phyloP scores from a whole-genome alignment of 2,797 vertebrate species.

The Micropoecilia bifurca region DNA sequence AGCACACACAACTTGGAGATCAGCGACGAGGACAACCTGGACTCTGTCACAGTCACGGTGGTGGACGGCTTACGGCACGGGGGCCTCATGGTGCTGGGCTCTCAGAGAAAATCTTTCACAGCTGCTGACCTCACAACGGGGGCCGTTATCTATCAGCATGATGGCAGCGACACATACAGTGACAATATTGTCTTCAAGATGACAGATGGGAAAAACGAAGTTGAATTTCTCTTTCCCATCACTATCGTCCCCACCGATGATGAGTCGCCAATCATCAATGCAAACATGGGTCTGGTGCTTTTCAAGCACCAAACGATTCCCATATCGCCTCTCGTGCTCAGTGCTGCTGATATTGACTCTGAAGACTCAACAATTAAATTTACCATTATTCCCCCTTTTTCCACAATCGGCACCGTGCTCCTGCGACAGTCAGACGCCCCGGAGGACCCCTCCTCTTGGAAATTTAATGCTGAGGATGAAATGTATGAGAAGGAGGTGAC shows the following conservation, averaged over 20 bases:
- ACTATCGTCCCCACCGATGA: constrained; percentile 94
- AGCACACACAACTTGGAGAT: constrained; percentile 87
- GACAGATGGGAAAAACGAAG: constrained; percentile 89
- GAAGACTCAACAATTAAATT: constrained; percentile 91
- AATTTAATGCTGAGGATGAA: constrained; percentile 78
- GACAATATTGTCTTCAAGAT: constrained; percentile 94
- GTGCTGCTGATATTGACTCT: constrained; percentile 93
- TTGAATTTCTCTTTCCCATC: constrained; percentile 95
- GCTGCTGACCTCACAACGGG: constrained; percentile 86
- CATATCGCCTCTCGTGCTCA: constrained; percentile 85
- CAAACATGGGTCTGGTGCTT: constrained; percentile 90
- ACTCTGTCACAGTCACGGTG: constrained; percentile 85
- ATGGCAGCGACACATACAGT: constrained; percentile 90
- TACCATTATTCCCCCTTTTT: constrained; percentile 82
- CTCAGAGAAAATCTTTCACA: constrained; percentile 85
- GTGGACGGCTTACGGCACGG: constrained; percentile 91
- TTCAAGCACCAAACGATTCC: constrained; percentile 89
- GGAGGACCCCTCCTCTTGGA: constrained; percentile 88
- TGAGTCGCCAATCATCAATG: constrained; percentile 91
- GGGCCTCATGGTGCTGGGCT: constrained; percentile 82
- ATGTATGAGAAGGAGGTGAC: constrained; percentile 91
- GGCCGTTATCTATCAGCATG: constrained; percentile 90
- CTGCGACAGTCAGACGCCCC: constrained; percentile 89
- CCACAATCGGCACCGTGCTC: constrained; percentile 81
- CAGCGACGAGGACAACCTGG: constrained; percentile 92